Conservation (phyloP, 2,113 vertebrate genomes). For the Apodemus speciosus region DNA sequence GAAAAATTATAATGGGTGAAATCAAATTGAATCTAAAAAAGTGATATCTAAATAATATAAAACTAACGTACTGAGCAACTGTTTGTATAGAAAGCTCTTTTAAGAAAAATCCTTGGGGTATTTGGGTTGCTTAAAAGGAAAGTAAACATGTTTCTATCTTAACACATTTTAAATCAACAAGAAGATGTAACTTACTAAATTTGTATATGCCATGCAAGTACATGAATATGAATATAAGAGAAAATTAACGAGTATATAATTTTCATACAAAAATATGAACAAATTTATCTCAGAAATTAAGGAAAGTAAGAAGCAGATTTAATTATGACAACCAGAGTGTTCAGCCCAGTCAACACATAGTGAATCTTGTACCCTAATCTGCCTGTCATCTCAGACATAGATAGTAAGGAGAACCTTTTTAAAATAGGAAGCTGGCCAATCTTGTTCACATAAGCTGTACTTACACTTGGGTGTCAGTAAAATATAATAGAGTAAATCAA, state of each 20-base stretch:
- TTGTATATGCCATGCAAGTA: not conserved
- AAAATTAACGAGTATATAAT: not conserved
- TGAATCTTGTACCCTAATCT: not conserved
- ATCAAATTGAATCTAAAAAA: not conserved
- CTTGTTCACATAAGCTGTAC: not conserved
- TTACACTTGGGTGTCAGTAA: not conserved
- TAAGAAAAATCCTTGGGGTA: not conserved
- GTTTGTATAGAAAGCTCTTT: not conserved
- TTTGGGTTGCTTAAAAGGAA: not conserved
- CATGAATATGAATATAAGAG: not conserved
- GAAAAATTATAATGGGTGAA: slow-evolving; percentile 26
- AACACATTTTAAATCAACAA: slow-evolving; percentile 26
- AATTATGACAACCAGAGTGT: slow-evolving; percentile 4
- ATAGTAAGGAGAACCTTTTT: not conserved
- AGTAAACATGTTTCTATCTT: slow-evolving; percentile 18
- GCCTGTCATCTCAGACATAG: not conserved
- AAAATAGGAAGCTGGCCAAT: not conserved
- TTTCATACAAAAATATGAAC: not conserved
- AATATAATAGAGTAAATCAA: not conserved
- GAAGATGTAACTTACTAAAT: slow-evolving; percentile 16
- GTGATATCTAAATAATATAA: not conserved
- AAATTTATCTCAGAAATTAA: slow-evolving; percentile 19
- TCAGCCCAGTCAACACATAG: not conserved
- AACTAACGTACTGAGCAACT: slow-evolving; percentile 22
- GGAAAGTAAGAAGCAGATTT: not conserved